Evolutionary conservation across 2,888 invertebrate genomes (phyloP).

Genomic region (Mesorhabditis belari): DNA sequence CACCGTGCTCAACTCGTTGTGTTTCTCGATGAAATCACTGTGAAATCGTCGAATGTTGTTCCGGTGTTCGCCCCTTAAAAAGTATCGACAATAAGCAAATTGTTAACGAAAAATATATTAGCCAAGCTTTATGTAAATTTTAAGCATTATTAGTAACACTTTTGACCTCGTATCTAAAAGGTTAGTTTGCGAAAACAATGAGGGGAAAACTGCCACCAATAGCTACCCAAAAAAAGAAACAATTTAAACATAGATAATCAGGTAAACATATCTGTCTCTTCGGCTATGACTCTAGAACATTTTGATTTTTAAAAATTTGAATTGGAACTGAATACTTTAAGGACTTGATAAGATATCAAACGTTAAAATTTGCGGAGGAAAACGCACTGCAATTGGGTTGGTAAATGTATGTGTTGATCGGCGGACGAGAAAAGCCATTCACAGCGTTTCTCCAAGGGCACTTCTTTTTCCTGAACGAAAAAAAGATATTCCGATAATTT

Average conservation of each 20-base stretch:
- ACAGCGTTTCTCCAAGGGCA: constrained; percentile 29
- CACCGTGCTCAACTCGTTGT: constrained; percentile 20
- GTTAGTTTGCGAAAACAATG: too few species aligned
- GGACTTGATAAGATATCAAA: not conserved
- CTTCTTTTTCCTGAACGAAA: constrained; percentile 10
- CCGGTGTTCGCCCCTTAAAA: constrained; percentile 9
- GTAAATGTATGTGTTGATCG: constrained; percentile 14
- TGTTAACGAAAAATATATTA: too few species aligned
- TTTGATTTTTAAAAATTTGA: not conserved
- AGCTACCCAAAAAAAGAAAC: too few species aligned
- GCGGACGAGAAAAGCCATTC: constrained; percentile 44
- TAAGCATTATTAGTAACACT: not conserved
- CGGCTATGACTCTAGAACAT: not conserved
- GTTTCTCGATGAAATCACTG: constrained; percentile 15
- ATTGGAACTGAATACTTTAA: not conserved
- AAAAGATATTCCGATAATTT: not conserved
- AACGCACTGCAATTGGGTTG: not conserved
- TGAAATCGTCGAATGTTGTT: constrained; percentile 17
- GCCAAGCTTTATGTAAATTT: too few species aligned
- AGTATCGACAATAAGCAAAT: not conserved
- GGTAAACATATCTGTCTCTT: not conserved
- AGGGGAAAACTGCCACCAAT: too few species aligned
- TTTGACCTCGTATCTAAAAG: too few species aligned
- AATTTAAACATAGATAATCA: not conserved
- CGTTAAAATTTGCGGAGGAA: too few species aligned